Evolutionary conservation across 2,113 vertebrate species (phyloP), one percentile per base, ranked within the genome.

Genomic region (Ciconia boyciana): DNA sequence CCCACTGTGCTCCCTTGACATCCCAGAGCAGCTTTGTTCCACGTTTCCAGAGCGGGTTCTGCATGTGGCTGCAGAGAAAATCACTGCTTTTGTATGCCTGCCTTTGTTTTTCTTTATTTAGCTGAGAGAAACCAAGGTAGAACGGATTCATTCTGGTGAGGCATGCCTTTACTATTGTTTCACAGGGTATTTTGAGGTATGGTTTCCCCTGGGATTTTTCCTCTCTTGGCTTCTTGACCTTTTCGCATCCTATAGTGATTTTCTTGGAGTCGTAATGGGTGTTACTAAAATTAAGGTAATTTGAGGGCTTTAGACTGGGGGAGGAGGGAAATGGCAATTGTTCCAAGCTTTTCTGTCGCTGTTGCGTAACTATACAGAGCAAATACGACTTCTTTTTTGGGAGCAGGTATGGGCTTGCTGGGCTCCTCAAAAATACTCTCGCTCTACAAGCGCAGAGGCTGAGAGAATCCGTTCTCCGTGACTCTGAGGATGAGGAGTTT

Each of bases 101-200:
- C 77, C 93, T 97, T 95, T 96, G 94, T 93, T 87, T 83, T 79
- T 31, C 87, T 86, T 87, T 93, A 64, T 92, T 84, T 83, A 82
- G 69, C 76, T 94, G 66, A 25, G 81, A 87, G 93, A 78, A 94
- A 86, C 80, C 87, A 3, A 87, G 66, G 79, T 52, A 62, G 87
- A 36, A 57, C 74, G 7, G 41, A 48, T 68, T 64, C 55, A 28
- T 92, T 78, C 46, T 60, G 21, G 65, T 8, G 48, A 90, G 83
- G 31, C 0, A 7, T 52, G 82, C 51, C 58, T 64, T 10, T 2
- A 6, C 93, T 77, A 87, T 94, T 95, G 95, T 95, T 83, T 48
- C 52, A 3, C 34, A 41, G 76, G 82, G 93, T 97, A 96, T 96
- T 96, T 90, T 90, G 80, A 92, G 91, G 86, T 76, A 39, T 19